Conservation (phyloP, 2,888 invertebrate genomes). For the Unio delphinus region DNA sequence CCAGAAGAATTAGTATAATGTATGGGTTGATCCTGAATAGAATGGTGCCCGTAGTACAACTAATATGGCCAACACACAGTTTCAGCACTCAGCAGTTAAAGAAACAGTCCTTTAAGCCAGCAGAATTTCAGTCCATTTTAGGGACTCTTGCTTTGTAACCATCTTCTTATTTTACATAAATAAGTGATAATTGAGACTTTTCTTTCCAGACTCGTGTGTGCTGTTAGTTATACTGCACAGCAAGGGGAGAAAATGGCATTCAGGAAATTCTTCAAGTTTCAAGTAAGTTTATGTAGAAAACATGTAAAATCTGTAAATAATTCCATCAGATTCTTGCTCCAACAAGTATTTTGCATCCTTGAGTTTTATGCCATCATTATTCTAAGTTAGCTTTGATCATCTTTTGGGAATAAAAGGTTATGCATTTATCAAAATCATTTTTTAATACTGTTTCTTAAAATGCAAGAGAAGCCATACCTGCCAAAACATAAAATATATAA, state of each 20-base stretch:
- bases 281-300: conserved; percentile 57
- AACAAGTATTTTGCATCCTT: neutral
- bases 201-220: conserved; percentile 86
- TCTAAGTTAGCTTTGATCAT: too few relatives aligned
- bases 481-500: too few relatives aligned
- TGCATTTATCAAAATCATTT: too few relatives aligned
- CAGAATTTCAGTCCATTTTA: neutral
- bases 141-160: neutral
- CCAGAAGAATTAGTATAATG: too few relatives aligned
- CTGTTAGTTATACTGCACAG: conserved; percentile 90
- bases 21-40: too few relatives aligned
- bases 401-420: too few relatives aligned
- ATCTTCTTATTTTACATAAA: neutral
- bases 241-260: conserved; percentile 83
- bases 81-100: too few relatives aligned
- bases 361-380: neutral
- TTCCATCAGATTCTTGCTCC: neutral
- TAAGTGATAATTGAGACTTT: conserved; percentile 4
- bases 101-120: neutral
- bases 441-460: too few relatives aligned
- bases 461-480: too few relatives aligned
- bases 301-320: neutral
- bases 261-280: conserved; percentile 97
- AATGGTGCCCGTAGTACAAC: too few relatives aligned
- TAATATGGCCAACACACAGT: too few relatives aligned